phyloP scores from a whole-genome alignment of 2,797 vertebrate genomes.

The Fringilla coelebs region DNA sequence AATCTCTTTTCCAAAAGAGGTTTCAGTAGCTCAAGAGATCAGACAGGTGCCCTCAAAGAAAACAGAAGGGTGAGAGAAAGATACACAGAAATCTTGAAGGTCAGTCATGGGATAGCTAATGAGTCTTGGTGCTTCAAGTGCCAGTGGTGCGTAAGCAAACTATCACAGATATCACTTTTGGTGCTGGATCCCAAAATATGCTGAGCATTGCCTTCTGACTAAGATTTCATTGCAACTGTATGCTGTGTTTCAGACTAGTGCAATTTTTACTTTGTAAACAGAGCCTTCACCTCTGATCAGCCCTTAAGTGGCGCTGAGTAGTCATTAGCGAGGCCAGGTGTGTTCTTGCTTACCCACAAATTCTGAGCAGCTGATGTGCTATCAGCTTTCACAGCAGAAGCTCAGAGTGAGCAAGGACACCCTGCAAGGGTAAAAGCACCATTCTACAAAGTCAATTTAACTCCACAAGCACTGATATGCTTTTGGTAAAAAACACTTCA shows the following conservation, averaged over 20 bases:
- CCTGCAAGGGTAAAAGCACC: background rate
- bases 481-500: background rate
- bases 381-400: slow-evolving; percentile 15
- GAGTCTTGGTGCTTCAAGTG: background rate
- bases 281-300: slow-evolving; percentile 1
- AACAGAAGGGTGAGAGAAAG: background rate
- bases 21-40: background rate
- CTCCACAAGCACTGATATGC: background rate
- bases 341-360: slow-evolving; percentile 35
- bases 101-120: background rate
- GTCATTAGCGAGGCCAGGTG: slow-evolving; percentile 49
- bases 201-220: slow-evolving; percentile 7
- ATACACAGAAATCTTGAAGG: background rate
- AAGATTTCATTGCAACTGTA: background rate
- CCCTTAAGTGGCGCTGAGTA: slow-evolving; percentile 33
- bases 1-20: background rate
- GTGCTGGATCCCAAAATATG: background rate
- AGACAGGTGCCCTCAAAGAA: background rate
- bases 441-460: background rate
- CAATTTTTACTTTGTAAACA: slow-evolving; percentile 20
- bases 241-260: background rate
- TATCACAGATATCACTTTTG: background rate
- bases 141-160: background rate
- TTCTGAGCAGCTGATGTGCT: slow-evolving; percentile 11
- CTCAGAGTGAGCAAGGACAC: background rate